Evolutionary conservation across 2,888 invertebrate species (phyloP), one percentile per base, ranked within the genome.

Genomic region (Drosophila bunnanda): DNA sequence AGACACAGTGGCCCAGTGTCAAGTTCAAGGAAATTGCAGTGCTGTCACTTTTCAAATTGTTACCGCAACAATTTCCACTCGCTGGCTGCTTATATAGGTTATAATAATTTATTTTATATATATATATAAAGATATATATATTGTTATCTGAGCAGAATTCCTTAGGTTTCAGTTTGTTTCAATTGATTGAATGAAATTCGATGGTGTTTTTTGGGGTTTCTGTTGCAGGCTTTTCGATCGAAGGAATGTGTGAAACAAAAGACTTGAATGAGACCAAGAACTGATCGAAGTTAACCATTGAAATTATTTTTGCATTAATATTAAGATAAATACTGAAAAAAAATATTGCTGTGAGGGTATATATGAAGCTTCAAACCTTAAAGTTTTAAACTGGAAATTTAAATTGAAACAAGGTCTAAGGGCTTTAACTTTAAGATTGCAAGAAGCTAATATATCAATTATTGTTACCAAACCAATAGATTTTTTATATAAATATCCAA

Each of bases 11-110:
- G 72, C 53, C 69, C 54, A 82, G 91, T 89, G 90, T 91, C 90
- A 91, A 91, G 90, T 91, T 91, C 90, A 91, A 88, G 90, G 90
- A 82, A 91, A 89, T 77, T 79, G 85, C 82, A 69, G 67, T 61
- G 82, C 68, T 83, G 76, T 75, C 89, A 82, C 69, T 83, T 82
- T 79, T 67, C 65, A 79, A 73, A 73, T 68, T 79, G 76, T 82
- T 75, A 67, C 71, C 66, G 56, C 50, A 68, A 69, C 59, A 54
- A 58, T 75, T 68, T 58, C 44, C n/a, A 60, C 50, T 67, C 34
- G 43, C 58, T 46, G 13, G 10, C 50, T 13, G 34, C 13, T 13
- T 20, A 32, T 50, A 50, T 50, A 39, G 30, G 36, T 69, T 38
- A 20, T 32, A 44, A 17, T 50, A 17, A 34, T 28, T n/a, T n/a